Conservation (phyloP, 1,140 invertebrate species). For the Drosophila nannoptera region DNA sequence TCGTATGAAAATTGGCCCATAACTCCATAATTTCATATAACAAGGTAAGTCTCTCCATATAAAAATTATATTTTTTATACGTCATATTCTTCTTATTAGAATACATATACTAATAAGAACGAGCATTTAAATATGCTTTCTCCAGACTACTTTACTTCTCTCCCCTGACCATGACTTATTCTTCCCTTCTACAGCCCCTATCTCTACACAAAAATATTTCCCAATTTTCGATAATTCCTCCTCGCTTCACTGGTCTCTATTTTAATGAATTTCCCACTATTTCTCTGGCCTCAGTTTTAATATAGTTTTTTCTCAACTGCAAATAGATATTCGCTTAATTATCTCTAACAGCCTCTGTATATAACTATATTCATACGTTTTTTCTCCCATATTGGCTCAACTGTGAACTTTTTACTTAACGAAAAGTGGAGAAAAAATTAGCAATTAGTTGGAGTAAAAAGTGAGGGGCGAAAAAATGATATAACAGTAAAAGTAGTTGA, state of each 20-base stretch:
- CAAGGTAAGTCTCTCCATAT: too few relatives aligned
- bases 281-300: not conserved
- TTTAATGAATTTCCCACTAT: not conserved
- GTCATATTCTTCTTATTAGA: too few relatives aligned
- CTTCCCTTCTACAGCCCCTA: too few relatives aligned
- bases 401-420: not conserved
- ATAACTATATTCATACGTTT: conserved; percentile 5
- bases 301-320: not conserved
- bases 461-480: not conserved
- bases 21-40: too few relatives aligned
- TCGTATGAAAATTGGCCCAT: too few relatives aligned
- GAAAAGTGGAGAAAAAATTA: not conserved
- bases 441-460: not conserved
- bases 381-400: conserved; percentile 7
- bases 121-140: too few relatives aligned
- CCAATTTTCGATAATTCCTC: too few relatives aligned
- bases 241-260: too few relatives aligned
- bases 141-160: too few relatives aligned
- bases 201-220: not conserved
- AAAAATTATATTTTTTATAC: too few relatives aligned
- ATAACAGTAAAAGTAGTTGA: conserved; percentile 18
- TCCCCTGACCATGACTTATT: too few relatives aligned
- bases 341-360: not conserved
- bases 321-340: conserved; percentile 1
- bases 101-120: too few relatives aligned